Evolutionary conservation across 2,797 vertebrate species (phyloP).

Genomic region (Alca torda): DNA sequence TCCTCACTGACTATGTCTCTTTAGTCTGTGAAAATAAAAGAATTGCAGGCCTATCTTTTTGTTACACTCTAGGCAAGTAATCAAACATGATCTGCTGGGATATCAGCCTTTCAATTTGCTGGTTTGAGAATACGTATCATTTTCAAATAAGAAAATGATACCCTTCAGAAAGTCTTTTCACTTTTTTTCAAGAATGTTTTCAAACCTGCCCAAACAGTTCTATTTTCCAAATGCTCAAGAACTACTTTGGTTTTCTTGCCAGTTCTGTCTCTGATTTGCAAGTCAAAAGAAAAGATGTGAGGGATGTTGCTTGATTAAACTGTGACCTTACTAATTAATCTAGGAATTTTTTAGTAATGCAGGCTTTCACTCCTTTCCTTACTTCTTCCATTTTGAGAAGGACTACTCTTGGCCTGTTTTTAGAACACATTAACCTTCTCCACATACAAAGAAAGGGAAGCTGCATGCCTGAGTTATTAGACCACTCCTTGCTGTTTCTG

Average conservation of each 20-base stretch:
- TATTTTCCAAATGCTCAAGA: neutral
- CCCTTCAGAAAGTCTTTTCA: neutral
- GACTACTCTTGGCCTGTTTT: neutral
- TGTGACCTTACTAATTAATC: neutral
- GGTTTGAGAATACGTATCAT: neutral
- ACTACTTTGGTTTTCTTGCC: neutral
- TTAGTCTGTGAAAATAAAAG: slow-evolving; percentile 19
- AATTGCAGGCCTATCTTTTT: slow-evolving; percentile 38
- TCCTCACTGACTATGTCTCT: neutral
- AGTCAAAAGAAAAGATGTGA: neutral
- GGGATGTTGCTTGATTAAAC: neutral
- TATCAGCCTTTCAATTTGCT: neutral
- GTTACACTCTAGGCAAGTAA: neutral
- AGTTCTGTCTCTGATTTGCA: neutral
- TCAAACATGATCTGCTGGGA: slow-evolving; percentile 7
- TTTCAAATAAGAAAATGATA: slow-evolving; percentile 25
- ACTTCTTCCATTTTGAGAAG: neutral
- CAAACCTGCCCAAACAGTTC: neutral
- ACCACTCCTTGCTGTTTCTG: neutral
- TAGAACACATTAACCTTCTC: neutral
- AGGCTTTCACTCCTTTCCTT: neutral
- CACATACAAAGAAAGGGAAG: neutral
- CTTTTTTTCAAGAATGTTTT: neutral
- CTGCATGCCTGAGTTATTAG: neutral
- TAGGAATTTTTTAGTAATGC: neutral